Conservation (phyloP, 2,888 invertebrate species). For the Zele albiditarsus region DNA sequence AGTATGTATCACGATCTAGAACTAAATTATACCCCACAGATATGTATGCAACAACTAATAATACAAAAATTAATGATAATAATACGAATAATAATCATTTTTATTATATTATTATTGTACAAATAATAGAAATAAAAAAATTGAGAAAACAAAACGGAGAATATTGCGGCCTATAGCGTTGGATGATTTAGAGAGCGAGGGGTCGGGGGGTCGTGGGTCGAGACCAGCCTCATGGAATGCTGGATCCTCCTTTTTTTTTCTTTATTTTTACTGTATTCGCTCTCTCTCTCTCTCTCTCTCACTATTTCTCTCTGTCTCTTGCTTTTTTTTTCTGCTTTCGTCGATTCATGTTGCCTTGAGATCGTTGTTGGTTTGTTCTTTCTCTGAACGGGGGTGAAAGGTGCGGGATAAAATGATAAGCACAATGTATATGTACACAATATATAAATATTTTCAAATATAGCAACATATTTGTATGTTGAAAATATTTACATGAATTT, state of each 20-base stretch:
- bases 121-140: conserved; percentile 52
- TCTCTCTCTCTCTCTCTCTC: conserved; percentile 38
- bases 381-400: conserved; percentile 29
- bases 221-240: conserved; percentile 67
- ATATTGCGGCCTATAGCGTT: conserved; percentile 69
- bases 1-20: background rate
- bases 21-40: background rate
- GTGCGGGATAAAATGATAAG: conserved; percentile 66
- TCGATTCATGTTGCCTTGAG: conserved; percentile 13
- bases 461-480: no score
- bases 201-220: conserved; percentile 71
- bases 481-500: background rate
- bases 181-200: conserved; percentile 73
- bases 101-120: no score
- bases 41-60: background rate
- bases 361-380: conserved; percentile 32
- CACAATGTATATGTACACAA: conserved; percentile 48
- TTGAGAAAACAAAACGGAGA: conserved; percentile 69
- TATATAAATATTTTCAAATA: no score
- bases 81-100: conserved; percentile 25
- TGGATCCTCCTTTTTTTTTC: conserved; percentile 55
- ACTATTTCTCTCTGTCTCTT: conserved; percentile 10
- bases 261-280: background rate
- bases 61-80: conserved; percentile 14
- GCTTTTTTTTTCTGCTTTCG: conserved; percentile 8